phyloP scores from a whole-genome alignment of 1,140 invertebrate genomes.

The Helicoverpa armigera region DNA sequence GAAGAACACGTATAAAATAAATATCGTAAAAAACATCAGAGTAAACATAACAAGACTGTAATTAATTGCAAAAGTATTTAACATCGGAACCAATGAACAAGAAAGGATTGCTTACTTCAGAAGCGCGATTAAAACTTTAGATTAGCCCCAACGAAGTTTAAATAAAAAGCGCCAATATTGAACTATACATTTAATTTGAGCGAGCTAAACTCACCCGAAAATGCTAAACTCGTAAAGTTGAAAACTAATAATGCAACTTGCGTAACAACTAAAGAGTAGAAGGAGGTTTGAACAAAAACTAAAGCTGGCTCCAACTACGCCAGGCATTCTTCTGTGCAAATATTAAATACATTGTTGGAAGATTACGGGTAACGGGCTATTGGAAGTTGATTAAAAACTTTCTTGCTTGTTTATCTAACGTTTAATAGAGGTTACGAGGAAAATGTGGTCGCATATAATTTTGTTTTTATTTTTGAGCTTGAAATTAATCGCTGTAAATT shows the following conservation, averaged over 20 bases:
- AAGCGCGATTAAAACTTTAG: constrained; percentile 58
- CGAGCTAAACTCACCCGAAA: constrained; percentile 68
- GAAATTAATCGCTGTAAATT: too few species aligned
- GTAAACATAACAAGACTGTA: constrained; percentile 10
- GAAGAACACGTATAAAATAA: not conserved
- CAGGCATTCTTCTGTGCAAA: constrained; percentile 43
- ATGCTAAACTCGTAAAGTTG: constrained; percentile 75
- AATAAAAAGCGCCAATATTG: constrained; percentile 61
- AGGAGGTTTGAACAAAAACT: constrained; percentile 72
- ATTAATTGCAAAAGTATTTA: constrained; percentile 47
- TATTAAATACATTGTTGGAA: constrained; percentile 40
- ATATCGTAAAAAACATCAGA: constrained; percentile 32
- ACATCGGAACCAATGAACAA: constrained; percentile 44
- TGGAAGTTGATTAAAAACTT: constrained; percentile 31
- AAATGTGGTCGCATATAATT: too few species aligned
- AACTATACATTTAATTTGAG: constrained; percentile 69
- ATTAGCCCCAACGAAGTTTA: constrained; percentile 49
- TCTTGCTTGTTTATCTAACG: not conserved
- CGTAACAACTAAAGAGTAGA: constrained; percentile 61
- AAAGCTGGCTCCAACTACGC: constrained; percentile 43
- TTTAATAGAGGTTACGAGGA: not conserved
- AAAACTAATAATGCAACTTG: constrained; percentile 81
- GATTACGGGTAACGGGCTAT: constrained; percentile 20
- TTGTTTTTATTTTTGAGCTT: too few species aligned
- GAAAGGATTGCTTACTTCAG: constrained; percentile 49